Evolutionary conservation across 2,113 vertebrate genomes (phyloP).

Genomic region (Sardina pilchardus): DNA sequence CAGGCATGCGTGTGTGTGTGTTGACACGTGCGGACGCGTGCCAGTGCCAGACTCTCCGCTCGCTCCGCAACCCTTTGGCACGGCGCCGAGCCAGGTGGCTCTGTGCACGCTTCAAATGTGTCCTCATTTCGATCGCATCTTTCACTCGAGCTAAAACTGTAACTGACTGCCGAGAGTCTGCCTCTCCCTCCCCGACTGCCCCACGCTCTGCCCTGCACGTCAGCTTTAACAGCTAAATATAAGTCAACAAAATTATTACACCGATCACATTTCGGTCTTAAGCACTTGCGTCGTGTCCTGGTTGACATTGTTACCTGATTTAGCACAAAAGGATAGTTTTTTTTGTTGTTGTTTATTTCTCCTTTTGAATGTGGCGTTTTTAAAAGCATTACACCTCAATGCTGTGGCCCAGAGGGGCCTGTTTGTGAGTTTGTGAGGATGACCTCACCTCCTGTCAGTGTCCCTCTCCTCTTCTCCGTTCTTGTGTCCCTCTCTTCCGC

Average conservation of each 20-base stretch:
- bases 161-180: conserved; percentile 15
- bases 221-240: not conserved
- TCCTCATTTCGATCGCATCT: conserved; percentile 60
- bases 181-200: not conserved
- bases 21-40: conserved; percentile 32
- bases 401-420: not conserved
- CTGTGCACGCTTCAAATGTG: conserved; percentile 52
- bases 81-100: conserved; percentile 57
- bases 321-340: too few species aligned
- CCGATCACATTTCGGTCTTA: not conserved
- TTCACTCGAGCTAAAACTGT: conserved; percentile 48
- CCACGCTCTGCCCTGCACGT: not conserved
- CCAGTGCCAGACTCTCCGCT: conserved; percentile 28
- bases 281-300: too few species aligned
- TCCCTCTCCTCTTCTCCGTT: conserved; percentile 35
- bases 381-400: not conserved
- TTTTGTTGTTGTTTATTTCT: not conserved
- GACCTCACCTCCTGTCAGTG: not conserved
- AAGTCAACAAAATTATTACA: too few species aligned
- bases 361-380: not conserved
- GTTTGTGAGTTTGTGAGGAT: not conserved
- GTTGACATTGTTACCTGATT: too few species aligned
- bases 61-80: conserved; percentile 52
- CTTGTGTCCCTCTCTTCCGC: conserved; percentile 49
- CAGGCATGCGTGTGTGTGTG: conserved; percentile 22